phyloP scores from a whole-genome alignment of 2,113 vertebrate species.

The Cebus imitator region DNA sequence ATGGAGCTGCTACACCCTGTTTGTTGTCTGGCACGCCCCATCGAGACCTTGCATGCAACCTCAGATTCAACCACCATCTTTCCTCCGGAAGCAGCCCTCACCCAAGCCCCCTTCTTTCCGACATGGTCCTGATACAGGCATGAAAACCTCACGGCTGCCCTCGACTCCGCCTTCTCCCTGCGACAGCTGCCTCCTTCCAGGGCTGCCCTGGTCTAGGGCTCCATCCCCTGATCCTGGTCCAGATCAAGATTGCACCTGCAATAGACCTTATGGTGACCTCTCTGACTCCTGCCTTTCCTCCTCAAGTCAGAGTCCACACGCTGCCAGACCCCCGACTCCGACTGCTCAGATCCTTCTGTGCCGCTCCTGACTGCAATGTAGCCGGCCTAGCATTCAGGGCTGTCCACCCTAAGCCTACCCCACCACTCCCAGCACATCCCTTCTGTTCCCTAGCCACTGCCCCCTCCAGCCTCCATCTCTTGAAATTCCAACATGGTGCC shows the following conservation, averaged over 20 bases:
- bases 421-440: background rate
- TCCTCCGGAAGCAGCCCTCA: background rate
- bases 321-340: fast-evolving
- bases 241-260: background rate
- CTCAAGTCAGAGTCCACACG: background rate
- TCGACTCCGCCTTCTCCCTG: background rate
- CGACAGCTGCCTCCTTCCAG: background rate
- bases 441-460: background rate
- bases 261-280: background rate
- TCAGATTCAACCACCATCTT: background rate
- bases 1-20: background rate
- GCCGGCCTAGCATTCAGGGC: background rate
- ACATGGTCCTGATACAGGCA: background rate
- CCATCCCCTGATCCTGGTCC: no score
- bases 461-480: background rate
- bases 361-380: background rate
- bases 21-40: background rate
- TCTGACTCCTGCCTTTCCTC: background rate
- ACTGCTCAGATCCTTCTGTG: background rate
- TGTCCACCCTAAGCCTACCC: background rate
- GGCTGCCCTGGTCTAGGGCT: background rate
- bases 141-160: no score
- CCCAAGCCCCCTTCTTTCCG: background rate
- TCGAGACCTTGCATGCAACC: background rate
- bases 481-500: no score